Percentiles rank a stretch among this genome's conserved stretches.
phyloP scores from a whole-genome alignment of 2,888 invertebrate species.

The Hermaeophaga mercurialis region DNA sequence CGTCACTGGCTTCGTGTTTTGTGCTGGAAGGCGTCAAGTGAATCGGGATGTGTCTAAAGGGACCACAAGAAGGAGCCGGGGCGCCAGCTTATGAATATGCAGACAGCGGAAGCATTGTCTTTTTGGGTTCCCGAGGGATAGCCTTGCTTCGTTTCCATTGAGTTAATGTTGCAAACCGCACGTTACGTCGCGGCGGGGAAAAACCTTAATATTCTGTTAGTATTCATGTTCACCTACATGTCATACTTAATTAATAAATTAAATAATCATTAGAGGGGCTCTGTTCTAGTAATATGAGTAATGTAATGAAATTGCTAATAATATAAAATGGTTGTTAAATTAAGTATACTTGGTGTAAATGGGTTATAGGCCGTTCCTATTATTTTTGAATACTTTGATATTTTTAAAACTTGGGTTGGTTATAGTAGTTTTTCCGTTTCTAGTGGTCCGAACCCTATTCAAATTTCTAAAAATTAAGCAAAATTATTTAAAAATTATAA shows the following conservation, averaged over 20 bases:
- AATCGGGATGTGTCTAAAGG: slow-evolving; percentile 29
- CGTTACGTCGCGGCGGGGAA: slow-evolving; percentile 2
- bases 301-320: no score
- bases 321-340: no score
- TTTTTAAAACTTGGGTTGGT: no score
- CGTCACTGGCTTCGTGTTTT: slow-evolving; percentile 21
- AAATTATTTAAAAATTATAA: no score
- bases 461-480: no score
- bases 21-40: slow-evolving; percentile 30
- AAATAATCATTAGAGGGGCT: no score
- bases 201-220: slow-evolving; percentile 4
- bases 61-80: slow-evolving; percentile 32
- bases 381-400: no score
- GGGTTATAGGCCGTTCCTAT: no score
- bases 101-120: slow-evolving; percentile 32
- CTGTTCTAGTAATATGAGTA: no score
- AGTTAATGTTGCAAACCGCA: slow-evolving; percentile 21
- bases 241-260: not conserved
- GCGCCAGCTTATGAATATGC: slow-evolving; percentile 39
- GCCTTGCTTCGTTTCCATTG: slow-evolving; percentile 15
- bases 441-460: no score
- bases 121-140: slow-evolving; percentile 28
- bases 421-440: no score
- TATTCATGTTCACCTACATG: slow-evolving; percentile 1
- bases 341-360: no score